These are phyloP conservation scores for Apamea sordens DNA, from an alignment of 2,888 invertebrate species.

Conservation along the genomic window DNA sequence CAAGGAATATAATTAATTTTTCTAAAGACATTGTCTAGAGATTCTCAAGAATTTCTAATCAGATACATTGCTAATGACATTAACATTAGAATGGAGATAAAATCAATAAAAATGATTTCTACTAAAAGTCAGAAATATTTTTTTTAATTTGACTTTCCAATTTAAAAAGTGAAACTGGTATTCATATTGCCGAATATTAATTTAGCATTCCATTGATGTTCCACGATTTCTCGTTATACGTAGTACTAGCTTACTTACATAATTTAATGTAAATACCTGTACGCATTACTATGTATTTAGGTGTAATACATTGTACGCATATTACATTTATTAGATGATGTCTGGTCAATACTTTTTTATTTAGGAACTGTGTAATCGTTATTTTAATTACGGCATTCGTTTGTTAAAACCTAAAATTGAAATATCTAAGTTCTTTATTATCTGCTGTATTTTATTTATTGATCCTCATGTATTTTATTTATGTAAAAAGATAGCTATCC, in stretches of 20 bases:
- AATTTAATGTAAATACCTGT: constrained; percentile 49
- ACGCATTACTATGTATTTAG: constrained; percentile 34
- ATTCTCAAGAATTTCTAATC: constrained; percentile 10
- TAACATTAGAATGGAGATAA: constrained; percentile 30
- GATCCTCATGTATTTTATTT: neutral
- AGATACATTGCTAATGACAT: neutral
- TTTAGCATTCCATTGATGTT: constrained; percentile 68
- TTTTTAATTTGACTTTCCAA: constrained; percentile 63
- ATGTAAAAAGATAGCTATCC: neutral
- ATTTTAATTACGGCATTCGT: neutral
- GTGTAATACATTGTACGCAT: constrained; percentile 32
- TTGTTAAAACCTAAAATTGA: neutral
- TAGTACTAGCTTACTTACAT: constrained; percentile 55
- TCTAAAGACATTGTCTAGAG: neutral
- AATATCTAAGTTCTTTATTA: neutral
- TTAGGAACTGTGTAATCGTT: neutral
- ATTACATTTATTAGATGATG: constrained; percentile 24
- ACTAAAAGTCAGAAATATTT: constrained; percentile 50
- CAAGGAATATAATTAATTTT: neutral
- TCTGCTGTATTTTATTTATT: neutral
- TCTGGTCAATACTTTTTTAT: constrained; percentile 18
- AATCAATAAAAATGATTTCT: constrained; percentile 61
- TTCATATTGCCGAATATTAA: constrained; percentile 68
- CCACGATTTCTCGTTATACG: constrained; percentile 61
- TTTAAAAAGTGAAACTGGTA: constrained; percentile 68